phyloP scores from a whole-genome alignment of 2,888 invertebrate genomes.

The Alloplasta piceator region DNA sequence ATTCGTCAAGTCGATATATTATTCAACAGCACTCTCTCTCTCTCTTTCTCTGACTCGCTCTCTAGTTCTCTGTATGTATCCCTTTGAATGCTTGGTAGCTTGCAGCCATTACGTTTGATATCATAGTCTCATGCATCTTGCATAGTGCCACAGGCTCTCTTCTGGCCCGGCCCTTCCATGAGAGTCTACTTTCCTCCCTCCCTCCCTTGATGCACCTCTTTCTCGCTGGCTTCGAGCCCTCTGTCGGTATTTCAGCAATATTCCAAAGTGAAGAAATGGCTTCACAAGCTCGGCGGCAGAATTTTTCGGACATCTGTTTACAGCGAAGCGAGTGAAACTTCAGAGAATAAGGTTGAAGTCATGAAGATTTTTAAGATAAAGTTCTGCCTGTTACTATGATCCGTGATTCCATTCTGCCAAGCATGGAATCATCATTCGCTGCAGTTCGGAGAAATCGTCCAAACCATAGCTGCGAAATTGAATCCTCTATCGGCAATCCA shows the following conservation, averaged over 20 bases:
- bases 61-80: slow-evolving; percentile 17
- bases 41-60: slow-evolving; percentile 36
- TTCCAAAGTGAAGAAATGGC: not conserved
- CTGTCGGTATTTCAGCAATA: slow-evolving; percentile 26
- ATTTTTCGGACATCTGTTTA: slow-evolving; percentile 13
- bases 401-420: not conserved
- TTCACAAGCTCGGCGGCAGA: slow-evolving; percentile 5
- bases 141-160: slow-evolving; percentile 51
- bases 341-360: no score
- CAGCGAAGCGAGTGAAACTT: slow-evolving; percentile 11
- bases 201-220: slow-evolving; percentile 56
- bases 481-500: not conserved
- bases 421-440: not conserved
- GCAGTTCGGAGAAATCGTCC: not conserved
- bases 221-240: slow-evolving; percentile 36
- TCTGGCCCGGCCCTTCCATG: slow-evolving; percentile 44
- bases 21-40: slow-evolving; percentile 62
- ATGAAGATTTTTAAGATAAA: not conserved
- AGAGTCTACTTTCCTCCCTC: slow-evolving; percentile 18
- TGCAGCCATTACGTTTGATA: slow-evolving; percentile 50
- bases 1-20: slow-evolving; percentile 62
- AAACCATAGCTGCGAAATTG: not conserved
- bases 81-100: slow-evolving; percentile 52
- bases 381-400: not conserved
- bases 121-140: slow-evolving; percentile 66